These are phyloP conservation scores for Platycnemis pennipes DNA, from an alignment of 2,888 invertebrate genomes.

Conservation along the genomic window DNA sequence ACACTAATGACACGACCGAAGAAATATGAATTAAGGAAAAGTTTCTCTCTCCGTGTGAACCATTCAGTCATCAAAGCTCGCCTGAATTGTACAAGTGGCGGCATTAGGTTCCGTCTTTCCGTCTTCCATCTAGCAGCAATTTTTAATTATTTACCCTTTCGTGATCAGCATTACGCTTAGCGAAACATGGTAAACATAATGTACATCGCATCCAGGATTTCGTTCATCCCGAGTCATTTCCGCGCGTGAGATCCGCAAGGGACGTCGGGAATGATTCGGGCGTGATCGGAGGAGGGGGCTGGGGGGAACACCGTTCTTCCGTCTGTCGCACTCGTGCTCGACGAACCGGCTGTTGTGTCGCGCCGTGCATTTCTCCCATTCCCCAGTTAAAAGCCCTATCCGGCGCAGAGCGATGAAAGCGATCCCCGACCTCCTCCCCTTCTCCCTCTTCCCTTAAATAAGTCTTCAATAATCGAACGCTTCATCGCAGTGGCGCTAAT, in stretches of 20 bases:
- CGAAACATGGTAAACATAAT: background rate
- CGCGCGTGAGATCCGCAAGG: background rate
- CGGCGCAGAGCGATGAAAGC: background rate
- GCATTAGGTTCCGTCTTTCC: no score
- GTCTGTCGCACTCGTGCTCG: background rate
- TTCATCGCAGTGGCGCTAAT: background rate
- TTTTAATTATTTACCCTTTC: background rate
- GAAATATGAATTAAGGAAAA: no score
- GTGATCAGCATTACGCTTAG: background rate
- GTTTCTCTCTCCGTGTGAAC: no score
- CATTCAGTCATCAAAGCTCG: no score
- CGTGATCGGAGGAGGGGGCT: background rate
- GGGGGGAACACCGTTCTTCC: background rate
- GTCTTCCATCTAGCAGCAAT: background rate
- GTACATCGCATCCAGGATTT: background rate
- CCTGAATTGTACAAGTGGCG: background rate
- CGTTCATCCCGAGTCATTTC: background rate
- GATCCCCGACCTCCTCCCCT: background rate
- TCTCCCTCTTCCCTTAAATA: background rate
- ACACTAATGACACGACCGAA: no score
- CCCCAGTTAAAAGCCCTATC: background rate
- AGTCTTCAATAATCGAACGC: constrained; percentile 8
- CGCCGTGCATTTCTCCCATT: background rate
- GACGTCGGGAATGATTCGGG: background rate
- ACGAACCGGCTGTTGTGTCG: constrained; percentile 12